A percentile compares a stretch with the other conserved stretches of the same genome.
Evolutionary conservation across 2,113 vertebrate genomes (phyloP).

Genomic region (Gopherus evgoodei): DNA sequence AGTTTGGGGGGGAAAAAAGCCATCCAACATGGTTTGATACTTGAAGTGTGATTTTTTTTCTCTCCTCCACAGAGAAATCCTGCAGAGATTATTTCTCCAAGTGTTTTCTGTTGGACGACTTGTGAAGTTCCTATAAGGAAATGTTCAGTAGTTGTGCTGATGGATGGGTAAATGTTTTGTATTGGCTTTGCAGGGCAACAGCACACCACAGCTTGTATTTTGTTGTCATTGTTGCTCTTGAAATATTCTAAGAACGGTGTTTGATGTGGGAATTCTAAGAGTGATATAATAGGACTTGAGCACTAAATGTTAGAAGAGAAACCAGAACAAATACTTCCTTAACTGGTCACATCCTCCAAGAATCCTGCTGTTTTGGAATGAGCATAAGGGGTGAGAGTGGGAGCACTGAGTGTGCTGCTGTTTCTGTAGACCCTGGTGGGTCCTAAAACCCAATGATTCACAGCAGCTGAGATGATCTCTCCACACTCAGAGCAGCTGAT

Average conservation of each 20-base stretch:
- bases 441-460: background rate
- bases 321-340: background rate
- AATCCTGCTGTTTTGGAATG: background rate
- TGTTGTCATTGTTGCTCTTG: background rate
- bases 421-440: background rate
- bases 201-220: background rate
- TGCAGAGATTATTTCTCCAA: background rate
- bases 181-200: background rate
- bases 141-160: background rate
- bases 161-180: background rate
- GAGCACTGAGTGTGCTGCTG: background rate
- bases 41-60: background rate
- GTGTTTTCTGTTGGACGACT: background rate
- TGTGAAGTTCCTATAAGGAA: background rate
- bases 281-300: background rate
- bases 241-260: background rate
- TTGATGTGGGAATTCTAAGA: background rate
- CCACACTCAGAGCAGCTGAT: background rate
- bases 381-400: background rate
- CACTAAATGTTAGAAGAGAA: background rate
- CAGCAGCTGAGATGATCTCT: background rate
- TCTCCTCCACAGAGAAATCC: background rate
- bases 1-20: slow-evolving; percentile 56
- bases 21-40: background rate
- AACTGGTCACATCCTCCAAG: background rate